Evolutionary conservation across 2,113 vertebrate genomes (phyloP), one percentile per base, ranked within the genome.

Genomic region (Tringa solitaria): DNA sequence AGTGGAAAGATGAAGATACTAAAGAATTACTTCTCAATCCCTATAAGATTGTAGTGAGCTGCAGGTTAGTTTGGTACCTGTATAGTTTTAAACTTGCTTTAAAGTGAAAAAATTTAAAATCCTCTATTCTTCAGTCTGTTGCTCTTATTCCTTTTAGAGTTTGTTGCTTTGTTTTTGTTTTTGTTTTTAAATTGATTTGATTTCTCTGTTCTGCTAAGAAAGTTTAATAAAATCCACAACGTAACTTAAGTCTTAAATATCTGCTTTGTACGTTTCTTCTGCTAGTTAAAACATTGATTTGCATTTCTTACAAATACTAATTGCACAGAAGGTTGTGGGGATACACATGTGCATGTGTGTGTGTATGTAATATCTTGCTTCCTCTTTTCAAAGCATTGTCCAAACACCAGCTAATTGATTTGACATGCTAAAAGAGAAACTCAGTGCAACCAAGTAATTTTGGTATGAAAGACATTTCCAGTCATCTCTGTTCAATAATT

Each of bases 401-500:
- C 87, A 95, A 95, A 93, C 95, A 95, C 54, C 70, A 91, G 65
- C 84, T 96, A 96, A 97, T 97, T 96, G 93, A 91, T 95, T 96
- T 95, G 96, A 96, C 87, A 95, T 97, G 94, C 57, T 87, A 54
- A 91, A 96, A 89, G 78, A 89, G 63, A 95, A 95, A 89, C 41
- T 51, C 74, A 45, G 84, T 69, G 70, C 50, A 93, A 89, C 81
- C 37, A 65, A 94, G 95, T 37, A 67, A 76, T 89, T 95, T 95
- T 89, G 94, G 95, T 95, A 96, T 97, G 95, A 94, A 93, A 96
- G 91, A 96, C 81, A 91, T 96, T 96, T 95, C 94, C 96, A 97
- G 93, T 54, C 95, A 91, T 96, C 95, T 95, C 95, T 27, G 35
- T 93, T 95, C 87, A 92, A 79, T 96, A 96, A 97, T 87, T 95